Evolutionary conservation across 2,888 invertebrate genomes (phyloP), one percentile per base, ranked within the genome.

Genomic region (Sphinx pinastri): DNA sequence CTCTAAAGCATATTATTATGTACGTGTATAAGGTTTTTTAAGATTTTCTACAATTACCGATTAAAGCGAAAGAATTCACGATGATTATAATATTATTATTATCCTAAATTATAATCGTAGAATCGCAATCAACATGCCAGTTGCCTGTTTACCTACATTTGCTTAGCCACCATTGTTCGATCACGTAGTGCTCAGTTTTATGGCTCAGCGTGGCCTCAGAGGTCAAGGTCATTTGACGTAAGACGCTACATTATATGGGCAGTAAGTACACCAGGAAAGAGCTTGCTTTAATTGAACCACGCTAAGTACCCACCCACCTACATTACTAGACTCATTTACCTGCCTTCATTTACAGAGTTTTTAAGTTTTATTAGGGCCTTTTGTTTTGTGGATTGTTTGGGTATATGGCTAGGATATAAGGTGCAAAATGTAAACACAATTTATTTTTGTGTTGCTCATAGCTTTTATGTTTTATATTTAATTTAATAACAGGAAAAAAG

Each of bases 231-330:
- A 59, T 14, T 63, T 19, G 60, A 63, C 63, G 54, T 68, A 68
- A 68, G 68, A 58, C 19, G 58, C 47, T 63, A 69, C 69, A 69
- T 69, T 63, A 69, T 60, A 19, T 69, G 54, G 54, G 54, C 38
- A 52, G 69, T 69, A 69, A 69, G 63, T 45, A 54, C 45, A 16
- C 45, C 19, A 47, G 54, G 60, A 63, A 63, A 63, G n/a, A 60
- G 52, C 54, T 49, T 13, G 19, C 14, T 47, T 54, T 63, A 63
- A 70, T 70, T 70, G 68, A 60, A n/a, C 47, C 52, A 54, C 60
- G 19, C 25, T 59, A 68, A 51, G 58, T 60, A 60, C 31, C 51
- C 52, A 51, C 51, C 58, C 58, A 52, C 67, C 54, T 38, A 54
- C 51, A 60, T 52, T 52, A 51, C 59, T 68, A 52, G 31, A 19